Evolutionary conservation across 2,113 vertebrate genomes (phyloP).

Genomic region (Apteryx mantelli): DNA sequence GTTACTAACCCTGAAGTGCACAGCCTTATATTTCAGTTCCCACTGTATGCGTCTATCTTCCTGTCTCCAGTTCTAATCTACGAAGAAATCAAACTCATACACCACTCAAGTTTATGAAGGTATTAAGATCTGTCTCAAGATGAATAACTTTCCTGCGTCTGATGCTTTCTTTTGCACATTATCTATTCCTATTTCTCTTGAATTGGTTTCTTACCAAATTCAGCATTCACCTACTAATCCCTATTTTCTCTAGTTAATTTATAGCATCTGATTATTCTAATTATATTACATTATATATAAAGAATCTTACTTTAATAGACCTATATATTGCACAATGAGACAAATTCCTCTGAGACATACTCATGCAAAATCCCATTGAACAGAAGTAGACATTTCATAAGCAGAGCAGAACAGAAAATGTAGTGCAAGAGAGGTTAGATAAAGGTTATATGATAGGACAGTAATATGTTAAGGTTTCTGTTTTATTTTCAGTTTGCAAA

Average conservation of each 20-base stretch:
- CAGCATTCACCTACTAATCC: background rate
- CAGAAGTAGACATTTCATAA: background rate
- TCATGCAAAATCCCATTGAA: background rate
- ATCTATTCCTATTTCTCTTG: background rate
- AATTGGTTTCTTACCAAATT: background rate
- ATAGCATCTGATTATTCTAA: background rate
- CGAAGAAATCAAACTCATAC: background rate
- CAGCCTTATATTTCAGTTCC: background rate
- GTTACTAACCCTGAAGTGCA: background rate
- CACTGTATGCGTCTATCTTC: background rate
- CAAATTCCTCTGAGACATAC: background rate
- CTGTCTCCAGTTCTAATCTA: background rate
- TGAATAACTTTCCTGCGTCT: background rate
- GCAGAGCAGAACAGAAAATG: background rate
- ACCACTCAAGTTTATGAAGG: background rate
- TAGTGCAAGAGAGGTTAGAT: background rate
- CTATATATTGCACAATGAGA: background rate
- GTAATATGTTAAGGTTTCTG: background rate
- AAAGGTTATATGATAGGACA: background rate
- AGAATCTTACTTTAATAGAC: background rate
- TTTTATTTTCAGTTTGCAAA: background rate
- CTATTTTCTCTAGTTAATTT: background rate
- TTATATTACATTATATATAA: background rate
- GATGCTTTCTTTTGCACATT: background rate
- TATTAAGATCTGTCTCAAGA: background rate